Percentiles rank a stretch among this genome's conserved stretches.
phyloP scores from a whole-genome alignment of 2,113 vertebrate species.

The Scomber scombrus region DNA sequence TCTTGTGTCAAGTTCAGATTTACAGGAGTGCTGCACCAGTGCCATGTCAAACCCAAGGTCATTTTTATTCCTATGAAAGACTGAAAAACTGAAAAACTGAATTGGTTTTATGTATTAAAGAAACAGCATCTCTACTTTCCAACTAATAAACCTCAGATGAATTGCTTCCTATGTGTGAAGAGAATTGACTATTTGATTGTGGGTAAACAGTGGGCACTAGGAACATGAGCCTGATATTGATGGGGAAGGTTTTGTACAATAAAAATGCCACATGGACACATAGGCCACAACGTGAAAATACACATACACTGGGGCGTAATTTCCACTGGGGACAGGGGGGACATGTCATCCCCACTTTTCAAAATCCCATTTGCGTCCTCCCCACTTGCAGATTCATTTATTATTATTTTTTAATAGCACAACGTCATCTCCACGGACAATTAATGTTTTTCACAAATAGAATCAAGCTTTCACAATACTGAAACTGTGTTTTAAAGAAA shows the following conservation, averaged over 20 bases:
- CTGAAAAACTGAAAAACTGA: too few species aligned
- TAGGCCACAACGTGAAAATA: background rate
- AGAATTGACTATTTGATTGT: conserved; percentile 9
- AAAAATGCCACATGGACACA: conserved; percentile 4
- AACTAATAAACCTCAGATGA: background rate
- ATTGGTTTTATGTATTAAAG: background rate
- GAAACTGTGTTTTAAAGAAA: too few species aligned
- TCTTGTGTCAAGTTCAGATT: conserved; percentile 34
- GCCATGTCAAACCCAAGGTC: background rate
- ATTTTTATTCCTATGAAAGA: too few species aligned
- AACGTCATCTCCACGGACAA: too few species aligned
- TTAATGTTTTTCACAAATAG: too few species aligned
- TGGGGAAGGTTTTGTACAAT: background rate
- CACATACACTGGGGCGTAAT: too few species aligned
- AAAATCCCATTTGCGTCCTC: too few species aligned
- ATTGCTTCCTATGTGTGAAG: conserved; percentile 1
- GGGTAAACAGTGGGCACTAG: background rate
- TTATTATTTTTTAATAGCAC: too few species aligned
- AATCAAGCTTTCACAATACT: too few species aligned
- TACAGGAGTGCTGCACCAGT: background rate
- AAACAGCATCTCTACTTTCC: background rate
- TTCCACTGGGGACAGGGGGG: too few species aligned
- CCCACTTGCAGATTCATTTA: too few species aligned
- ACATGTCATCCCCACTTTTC: too few species aligned
- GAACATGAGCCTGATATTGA: background rate